These are phyloP conservation scores for Nomada lathburiana DNA, from an alignment of 2,888 invertebrate species.

Conservation along the genomic window DNA sequence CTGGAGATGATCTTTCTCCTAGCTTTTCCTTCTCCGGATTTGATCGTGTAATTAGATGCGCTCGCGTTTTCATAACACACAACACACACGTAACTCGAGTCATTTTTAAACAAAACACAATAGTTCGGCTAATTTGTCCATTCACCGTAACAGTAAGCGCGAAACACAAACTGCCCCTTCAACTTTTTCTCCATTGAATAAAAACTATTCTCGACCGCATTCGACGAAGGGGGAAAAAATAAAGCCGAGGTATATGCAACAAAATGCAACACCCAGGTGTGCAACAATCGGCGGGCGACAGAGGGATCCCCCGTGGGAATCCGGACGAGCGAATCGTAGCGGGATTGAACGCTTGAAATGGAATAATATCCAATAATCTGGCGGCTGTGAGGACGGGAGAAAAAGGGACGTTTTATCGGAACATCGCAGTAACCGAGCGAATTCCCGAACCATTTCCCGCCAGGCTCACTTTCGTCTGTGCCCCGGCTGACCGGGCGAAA, in stretches of 20 bases:
- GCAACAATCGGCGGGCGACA: conserved; percentile 77
- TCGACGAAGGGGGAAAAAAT: background rate
- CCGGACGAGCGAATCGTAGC: conserved; percentile 83
- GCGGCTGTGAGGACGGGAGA: conserved; percentile 77
- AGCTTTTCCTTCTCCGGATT: background rate
- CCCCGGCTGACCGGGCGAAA: conserved; percentile 76
- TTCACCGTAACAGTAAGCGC: no score
- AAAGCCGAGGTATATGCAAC: background rate
- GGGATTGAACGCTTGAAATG: conserved; percentile 84
- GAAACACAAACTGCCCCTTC: no score
- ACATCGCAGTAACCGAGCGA: conserved; percentile 79
- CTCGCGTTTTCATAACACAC: no score
- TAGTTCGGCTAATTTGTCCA: no score
- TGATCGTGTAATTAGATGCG: background rate
- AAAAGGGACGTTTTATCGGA: conserved; percentile 83
- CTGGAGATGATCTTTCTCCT: conserved; percentile 11
- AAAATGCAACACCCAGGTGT: background rate
- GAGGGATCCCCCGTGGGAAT: conserved; percentile 77
- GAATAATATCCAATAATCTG: conserved; percentile 85
- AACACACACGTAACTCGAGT: no score
- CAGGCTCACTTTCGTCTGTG: conserved; percentile 66
- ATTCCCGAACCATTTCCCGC: conserved; percentile 73
- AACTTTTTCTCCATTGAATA: background rate
- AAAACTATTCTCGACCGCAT: background rate
- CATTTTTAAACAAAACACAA: no score